A percentile compares a stretch with the other conserved stretches of the same genome.
Conservation (phyloP, 2,888 invertebrate species). For the Iselma pallidipennis region DNA sequence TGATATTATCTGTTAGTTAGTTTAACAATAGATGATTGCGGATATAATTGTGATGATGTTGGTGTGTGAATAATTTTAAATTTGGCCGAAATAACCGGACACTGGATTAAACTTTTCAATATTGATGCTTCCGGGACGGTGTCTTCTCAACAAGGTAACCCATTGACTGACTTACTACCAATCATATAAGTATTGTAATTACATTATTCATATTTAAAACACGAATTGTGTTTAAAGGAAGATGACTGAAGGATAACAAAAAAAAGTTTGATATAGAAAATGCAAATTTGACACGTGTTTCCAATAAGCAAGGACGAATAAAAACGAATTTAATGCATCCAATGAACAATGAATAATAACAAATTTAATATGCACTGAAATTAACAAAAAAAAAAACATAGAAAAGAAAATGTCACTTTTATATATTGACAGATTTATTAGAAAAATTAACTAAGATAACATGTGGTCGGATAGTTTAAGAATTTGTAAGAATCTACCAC, state of each 20-base stretch:
- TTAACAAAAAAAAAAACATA: background rate
- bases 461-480: slow-evolving; percentile 13
- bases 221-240: background rate
- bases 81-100: background rate
- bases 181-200: background rate
- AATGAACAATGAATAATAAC: background rate
- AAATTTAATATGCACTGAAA: background rate
- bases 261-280: background rate
- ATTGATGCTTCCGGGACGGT: slow-evolving; percentile 35
- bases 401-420: background rate
- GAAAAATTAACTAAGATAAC: slow-evolving; percentile 2
- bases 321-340: background rate
- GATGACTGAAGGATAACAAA: background rate
- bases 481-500: background rate
- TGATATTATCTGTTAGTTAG: background rate
- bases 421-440: background rate
- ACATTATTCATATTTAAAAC: background rate
- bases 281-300: background rate
- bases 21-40: background rate
- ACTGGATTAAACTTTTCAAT: background rate
- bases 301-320: background rate
- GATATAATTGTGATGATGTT: background rate
- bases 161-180: slow-evolving; percentile 30
- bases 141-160: slow-evolving; percentile 36
- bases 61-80: background rate